Conservation (phyloP, 2,113 vertebrate genomes). For the Ptilorrhoa leucosticta region DNA sequence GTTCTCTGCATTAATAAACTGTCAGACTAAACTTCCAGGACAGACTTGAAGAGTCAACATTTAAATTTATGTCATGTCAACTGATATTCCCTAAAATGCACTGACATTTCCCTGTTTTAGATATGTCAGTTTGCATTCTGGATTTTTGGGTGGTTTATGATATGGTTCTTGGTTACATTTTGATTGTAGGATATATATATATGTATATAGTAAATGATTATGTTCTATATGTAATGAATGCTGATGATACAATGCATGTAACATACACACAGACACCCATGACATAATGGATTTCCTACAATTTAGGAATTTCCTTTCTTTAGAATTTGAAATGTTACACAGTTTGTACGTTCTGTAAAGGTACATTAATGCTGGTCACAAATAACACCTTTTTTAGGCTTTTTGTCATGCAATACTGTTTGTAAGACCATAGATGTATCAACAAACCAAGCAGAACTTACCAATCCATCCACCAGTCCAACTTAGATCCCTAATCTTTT, state of each 20-base stretch:
- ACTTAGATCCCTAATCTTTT: background rate
- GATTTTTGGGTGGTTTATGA: background rate
- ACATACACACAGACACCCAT: background rate
- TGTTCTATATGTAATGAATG: background rate
- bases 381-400: background rate
- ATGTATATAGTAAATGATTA: background rate
- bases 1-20: background rate
- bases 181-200: background rate
- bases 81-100: background rate
- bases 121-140: background rate
- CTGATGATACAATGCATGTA: background rate
- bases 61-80: background rate
- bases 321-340: background rate
- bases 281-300: background rate
- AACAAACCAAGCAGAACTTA: background rate
- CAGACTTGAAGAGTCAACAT: background rate
- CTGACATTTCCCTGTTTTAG: background rate
- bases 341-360: background rate
- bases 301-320: background rate
- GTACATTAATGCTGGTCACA: background rate
- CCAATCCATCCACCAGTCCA: background rate
- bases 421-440: background rate
- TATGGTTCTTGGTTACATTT: background rate
- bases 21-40: background rate
- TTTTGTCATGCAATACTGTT: background rate